Conservation (phyloP, 2,113 vertebrate genomes). For the Rhinichthys klamathensis region DNA sequence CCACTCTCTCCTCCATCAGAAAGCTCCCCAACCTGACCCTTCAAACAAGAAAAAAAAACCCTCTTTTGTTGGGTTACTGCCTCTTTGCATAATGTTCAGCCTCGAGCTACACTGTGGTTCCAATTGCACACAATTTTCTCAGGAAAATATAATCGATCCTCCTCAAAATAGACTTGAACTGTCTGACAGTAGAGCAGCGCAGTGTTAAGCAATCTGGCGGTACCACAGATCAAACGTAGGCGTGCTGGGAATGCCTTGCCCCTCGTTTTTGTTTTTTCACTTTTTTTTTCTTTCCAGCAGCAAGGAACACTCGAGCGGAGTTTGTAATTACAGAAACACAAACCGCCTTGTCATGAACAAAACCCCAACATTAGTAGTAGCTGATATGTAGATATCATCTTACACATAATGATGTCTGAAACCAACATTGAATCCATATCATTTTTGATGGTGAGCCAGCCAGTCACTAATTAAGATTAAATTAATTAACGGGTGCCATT, state of each 20-base stretch:
- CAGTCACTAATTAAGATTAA: slow-evolving; percentile 35
- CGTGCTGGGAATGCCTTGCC: slow-evolving; percentile 39
- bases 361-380: slow-evolving; percentile 58
- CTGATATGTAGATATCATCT: slow-evolving; percentile 50
- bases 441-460: slow-evolving; percentile 38
- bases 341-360: slow-evolving; percentile 58
- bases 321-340: slow-evolving; percentile 59
- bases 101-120: slow-evolving; percentile 48
- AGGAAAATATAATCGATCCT: slow-evolving; percentile 60
- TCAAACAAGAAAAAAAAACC: slow-evolving; percentile 53
- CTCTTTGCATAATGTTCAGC: slow-evolving; percentile 67
- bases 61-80: slow-evolving; percentile 61
- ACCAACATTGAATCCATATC: slow-evolving; percentile 15
- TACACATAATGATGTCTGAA: slow-evolving; percentile 54
- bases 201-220: slow-evolving; percentile 46
- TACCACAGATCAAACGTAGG: slow-evolving; percentile 48
- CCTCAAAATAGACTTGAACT: slow-evolving; percentile 51
- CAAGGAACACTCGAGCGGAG: slow-evolving; percentile 49
- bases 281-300: slow-evolving; percentile 22
- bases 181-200: slow-evolving; percentile 41
- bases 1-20: slow-evolving; percentile 68
- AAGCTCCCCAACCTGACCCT: slow-evolving; percentile 67
- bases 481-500: slow-evolving; percentile 42
- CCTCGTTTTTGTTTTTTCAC: slow-evolving; percentile 19
- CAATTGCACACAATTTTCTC: slow-evolving; percentile 59